Percentiles rank a stretch among this genome's conserved stretches.
Conservation (phyloP, 2,113 vertebrate genomes). For the Ophthalmolycus amberensis region DNA sequence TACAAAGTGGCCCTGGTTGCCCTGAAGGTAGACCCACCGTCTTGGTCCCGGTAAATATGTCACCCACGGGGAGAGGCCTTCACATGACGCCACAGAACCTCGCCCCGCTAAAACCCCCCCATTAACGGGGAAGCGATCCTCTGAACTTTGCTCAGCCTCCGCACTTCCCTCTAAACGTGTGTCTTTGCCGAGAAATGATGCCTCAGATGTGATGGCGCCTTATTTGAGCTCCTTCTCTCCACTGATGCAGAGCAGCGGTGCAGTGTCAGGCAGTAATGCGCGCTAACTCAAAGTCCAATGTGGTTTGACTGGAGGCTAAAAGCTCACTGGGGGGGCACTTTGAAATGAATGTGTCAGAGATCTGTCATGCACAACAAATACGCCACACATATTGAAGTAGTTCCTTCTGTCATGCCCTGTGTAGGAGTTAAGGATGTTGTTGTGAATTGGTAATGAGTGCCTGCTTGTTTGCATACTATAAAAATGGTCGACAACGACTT, state of each 20-base stretch:
- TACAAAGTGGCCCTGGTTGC: slow-evolving; percentile 74
- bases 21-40: slow-evolving; percentile 71
- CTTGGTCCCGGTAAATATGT: slow-evolving; percentile 73
- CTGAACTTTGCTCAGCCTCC: slow-evolving; percentile 70
- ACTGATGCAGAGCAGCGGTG: slow-evolving; percentile 50
- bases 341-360: slow-evolving; percentile 26
- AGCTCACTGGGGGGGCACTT: slow-evolving; percentile 32
- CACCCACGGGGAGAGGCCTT: slow-evolving; percentile 66
- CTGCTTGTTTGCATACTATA: background rate
- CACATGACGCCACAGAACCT: slow-evolving; percentile 53
- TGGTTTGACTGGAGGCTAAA: slow-evolving; percentile 52
- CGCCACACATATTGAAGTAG: slow-evolving; percentile 6
- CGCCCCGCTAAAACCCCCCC: slow-evolving; percentile 40
- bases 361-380: slow-evolving; percentile 32
- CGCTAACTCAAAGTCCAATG: slow-evolving; percentile 51
- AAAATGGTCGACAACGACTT: background rate
- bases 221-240: slow-evolving; percentile 28
- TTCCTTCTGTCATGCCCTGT: slow-evolving; percentile 10
- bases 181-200: slow-evolving; percentile 52
- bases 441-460: slow-evolving; percentile 5
- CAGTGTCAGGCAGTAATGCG: slow-evolving; percentile 38
- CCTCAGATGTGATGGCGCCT: slow-evolving; percentile 44
- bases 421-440: slow-evolving; percentile 7
- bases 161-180: slow-evolving; percentile 65
- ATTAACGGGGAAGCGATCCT: slow-evolving; percentile 60